Evolutionary conservation across 1,140 invertebrate genomes (phyloP), one percentile per base, ranked within the genome.

Genomic region (Elysia chlorotica): DNA sequence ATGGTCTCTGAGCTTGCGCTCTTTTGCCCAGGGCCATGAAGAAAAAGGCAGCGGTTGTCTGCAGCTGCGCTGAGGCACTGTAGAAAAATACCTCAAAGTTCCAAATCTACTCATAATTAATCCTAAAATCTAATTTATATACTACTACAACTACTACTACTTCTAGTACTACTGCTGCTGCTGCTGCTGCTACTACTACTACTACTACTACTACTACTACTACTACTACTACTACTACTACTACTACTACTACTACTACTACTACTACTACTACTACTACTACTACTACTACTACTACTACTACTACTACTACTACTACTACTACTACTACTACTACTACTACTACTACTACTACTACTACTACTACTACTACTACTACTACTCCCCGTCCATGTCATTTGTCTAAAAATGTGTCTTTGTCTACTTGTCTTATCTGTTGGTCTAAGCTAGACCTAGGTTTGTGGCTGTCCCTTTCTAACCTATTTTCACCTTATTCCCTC

Each of bases 301-400:
- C 30, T 33, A 23, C 23, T 33, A 1, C 72, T 6, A 59, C 28
- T 57, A 35, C 65, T 21, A 57, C 65, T 35, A 23, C 48, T 21
- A 33, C 69, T 33, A 36, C 56, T 30, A 3, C 67, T 59, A 31
- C 67, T 2, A 61, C 41, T 28, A 69, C 67, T 59, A 72, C 71
- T 41, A 72, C 71, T 48, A 2, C 71, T 65, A 68, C 71, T 48
- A 68, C 71, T 65, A 48, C 62, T 1, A 67, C 61, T 65, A 48
- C 59, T 41, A 48, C 41, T 28, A 69, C 67, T 59, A 72, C 71
- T 41, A 72, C 71, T 48, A 2, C 71, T 65, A 68, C 71, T 48
- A 68, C 71, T 65, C 31, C 62, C 1, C 37, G 59, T 65, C 31
- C 59, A 30, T n/a, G 66, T 54, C 28, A 38, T 33, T 65, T 36